phyloP scores from a whole-genome alignment of 2,888 invertebrate species.

The Drosophila testacea region DNA sequence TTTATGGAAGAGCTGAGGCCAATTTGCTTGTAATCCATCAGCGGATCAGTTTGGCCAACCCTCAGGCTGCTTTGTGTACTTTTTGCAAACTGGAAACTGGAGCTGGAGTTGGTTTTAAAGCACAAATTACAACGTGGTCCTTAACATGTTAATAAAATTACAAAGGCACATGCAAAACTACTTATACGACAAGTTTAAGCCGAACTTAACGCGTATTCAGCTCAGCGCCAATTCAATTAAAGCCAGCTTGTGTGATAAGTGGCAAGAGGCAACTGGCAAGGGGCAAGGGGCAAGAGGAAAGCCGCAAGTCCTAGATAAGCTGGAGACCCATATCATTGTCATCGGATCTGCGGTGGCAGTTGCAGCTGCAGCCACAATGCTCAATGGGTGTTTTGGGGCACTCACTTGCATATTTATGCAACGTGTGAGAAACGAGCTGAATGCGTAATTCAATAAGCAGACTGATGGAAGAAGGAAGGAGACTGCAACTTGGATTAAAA shows the following conservation, averaged over 20 bases:
- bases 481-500: conserved; percentile 58
- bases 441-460: conserved; percentile 75
- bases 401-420: conserved; percentile 44
- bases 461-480: conserved; percentile 3
- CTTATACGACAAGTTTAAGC: conserved; percentile 27
- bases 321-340: conserved; percentile 43
- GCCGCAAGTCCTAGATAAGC: conserved; percentile 41
- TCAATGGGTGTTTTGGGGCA: conserved; percentile 36
- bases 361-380: conserved; percentile 23
- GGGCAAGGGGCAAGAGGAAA: neutral
- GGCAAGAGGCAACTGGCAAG: conserved; percentile 22
- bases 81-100: conserved; percentile 33
- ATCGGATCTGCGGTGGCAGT: conserved; percentile 55
- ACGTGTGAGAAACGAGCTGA: conserved; percentile 75
- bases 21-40: conserved; percentile 77
- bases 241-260: conserved; percentile 62
- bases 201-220: conserved; percentile 8
- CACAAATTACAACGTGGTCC: conserved; percentile 72
- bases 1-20: conserved; percentile 47
- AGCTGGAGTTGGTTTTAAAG: conserved; percentile 10
- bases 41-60: conserved; percentile 49
- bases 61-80: conserved; percentile 45
- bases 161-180: conserved; percentile 54
- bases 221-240: conserved; percentile 70
- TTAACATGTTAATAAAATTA: conserved; percentile 77